Percentiles rank a stretch among this genome's conserved stretches.
phyloP scores from a whole-genome alignment of 2,888 invertebrate genomes.

The Archips crataeganus region DNA sequence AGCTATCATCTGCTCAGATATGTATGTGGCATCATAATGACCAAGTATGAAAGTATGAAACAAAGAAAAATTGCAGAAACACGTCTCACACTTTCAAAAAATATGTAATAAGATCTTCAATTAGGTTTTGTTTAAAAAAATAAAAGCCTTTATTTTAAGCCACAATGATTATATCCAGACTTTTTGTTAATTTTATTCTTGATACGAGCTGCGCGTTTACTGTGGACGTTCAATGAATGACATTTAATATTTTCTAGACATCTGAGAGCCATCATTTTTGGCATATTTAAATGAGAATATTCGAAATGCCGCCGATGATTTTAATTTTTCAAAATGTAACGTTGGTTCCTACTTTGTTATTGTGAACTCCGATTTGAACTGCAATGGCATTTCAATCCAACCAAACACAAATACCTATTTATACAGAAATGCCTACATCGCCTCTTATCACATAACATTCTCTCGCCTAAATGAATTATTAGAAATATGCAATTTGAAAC shows the following conservation, averaged over 20 bases:
- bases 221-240: not conserved
- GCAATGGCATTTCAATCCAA: not conserved
- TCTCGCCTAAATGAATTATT: not conserved
- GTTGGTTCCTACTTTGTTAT: not conserved
- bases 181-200: not conserved
- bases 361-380: not conserved
- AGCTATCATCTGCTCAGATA: no score
- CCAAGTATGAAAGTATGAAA: no score
- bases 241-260: not conserved
- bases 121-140: no score
- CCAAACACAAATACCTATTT: not conserved
- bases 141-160: not conserved
- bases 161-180: not conserved
- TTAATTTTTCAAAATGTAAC: constrained; percentile 2
- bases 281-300: not conserved
- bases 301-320: constrained; percentile 6
- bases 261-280: not conserved
- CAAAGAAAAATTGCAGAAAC: no score
- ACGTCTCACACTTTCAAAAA: no score
- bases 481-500: not conserved
- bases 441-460: not conserved
- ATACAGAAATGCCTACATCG: not conserved
- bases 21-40: no score
- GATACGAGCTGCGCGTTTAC: not conserved
- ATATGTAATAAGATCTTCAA: no score